Conservation (phyloP, 2,797 vertebrate species). For the Onychomys leucogaster region DNA sequence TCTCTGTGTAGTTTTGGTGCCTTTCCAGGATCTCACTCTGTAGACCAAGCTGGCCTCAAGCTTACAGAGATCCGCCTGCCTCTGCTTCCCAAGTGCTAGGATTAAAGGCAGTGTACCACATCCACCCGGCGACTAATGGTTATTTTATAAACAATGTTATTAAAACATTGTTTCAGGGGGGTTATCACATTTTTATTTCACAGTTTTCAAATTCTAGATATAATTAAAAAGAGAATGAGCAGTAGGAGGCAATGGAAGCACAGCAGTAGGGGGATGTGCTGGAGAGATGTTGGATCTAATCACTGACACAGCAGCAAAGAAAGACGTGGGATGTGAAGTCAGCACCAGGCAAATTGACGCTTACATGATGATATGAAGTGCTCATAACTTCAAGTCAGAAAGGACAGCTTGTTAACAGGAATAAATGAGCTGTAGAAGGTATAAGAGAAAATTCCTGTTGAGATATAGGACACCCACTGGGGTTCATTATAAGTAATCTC, state of each 20-base stretch:
- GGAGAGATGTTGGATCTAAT: too few relatives aligned
- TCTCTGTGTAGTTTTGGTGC: too few relatives aligned
- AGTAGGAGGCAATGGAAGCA: too few relatives aligned
- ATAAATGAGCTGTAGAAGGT: not conserved
- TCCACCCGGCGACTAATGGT: not conserved
- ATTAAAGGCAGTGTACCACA: too few relatives aligned
- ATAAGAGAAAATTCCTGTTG: too few relatives aligned
- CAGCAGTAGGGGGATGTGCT: rapidly evolving
- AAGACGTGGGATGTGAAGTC: too few relatives aligned
- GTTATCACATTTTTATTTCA: not conserved
- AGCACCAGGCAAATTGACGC: not conserved
- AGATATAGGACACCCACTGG: not conserved
- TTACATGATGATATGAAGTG: not conserved
- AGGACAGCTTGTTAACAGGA: not conserved
- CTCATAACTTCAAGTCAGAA: not conserved
- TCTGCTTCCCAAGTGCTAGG: too few relatives aligned
- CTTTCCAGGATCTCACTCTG: too few relatives aligned
- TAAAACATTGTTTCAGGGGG: not conserved
- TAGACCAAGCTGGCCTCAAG: too few relatives aligned
- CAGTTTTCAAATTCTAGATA: not conserved
- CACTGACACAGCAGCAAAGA: too few relatives aligned
- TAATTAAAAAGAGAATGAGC: too few relatives aligned
- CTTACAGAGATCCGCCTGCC: too few relatives aligned
- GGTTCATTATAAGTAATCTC: not conserved
- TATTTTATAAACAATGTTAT: not conserved